Base-by-base conservation (phyloP, 2,797 vertebrate species). In the Dendrocincla tyrannina region DNA sequence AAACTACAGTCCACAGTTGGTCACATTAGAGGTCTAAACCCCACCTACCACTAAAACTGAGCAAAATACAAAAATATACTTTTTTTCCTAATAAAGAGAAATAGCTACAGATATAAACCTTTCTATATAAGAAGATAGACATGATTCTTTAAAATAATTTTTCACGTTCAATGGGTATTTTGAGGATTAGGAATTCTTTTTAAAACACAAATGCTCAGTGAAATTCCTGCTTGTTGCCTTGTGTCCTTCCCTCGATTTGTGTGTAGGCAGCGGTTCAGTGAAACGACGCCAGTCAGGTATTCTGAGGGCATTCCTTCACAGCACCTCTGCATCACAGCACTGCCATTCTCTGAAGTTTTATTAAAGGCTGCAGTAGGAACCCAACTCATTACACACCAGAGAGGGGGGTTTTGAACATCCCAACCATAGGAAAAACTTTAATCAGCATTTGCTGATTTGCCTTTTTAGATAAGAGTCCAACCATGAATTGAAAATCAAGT, bases 381-480 rank as follows among this genome's bases (percentile, higher is more conserved):
- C 14, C 80, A 80, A 37, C n/a, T 88, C 46, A 27, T 69, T 73
- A 53, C 33, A 59, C 35, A 39, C 64, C 81, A 91, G 69, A 77
- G 83, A 88, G 73, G 41, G 68, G 1, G 0, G 66, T 66, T 66
- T 23, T 27, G 55, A 86, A 42, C 52, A 46, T 46, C 42, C 42
- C 77, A 86, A 7, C 14, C 47, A 84, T 0, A 59, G 46, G 33
- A 91, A 86, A 88, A 89, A 66, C 44, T 89, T 88, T 49, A 78
- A 91, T 85, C 56, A 81, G 58, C 32, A 63, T 72, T 69, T 85
- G 46, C 60, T 69, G 80, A 83, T 95, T 79, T 83, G 81, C 30
- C 35, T 91, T 94, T 91, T 89, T 83, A 83, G 69, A 84, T 91
- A 86, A 74, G 50, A 92, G 68, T 80, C 73, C 60, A 89, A 85